These are phyloP conservation scores for Tenthredo scrophulariae DNA, from an alignment of 2,888 invertebrate species.

Conservation along the genomic window DNA sequence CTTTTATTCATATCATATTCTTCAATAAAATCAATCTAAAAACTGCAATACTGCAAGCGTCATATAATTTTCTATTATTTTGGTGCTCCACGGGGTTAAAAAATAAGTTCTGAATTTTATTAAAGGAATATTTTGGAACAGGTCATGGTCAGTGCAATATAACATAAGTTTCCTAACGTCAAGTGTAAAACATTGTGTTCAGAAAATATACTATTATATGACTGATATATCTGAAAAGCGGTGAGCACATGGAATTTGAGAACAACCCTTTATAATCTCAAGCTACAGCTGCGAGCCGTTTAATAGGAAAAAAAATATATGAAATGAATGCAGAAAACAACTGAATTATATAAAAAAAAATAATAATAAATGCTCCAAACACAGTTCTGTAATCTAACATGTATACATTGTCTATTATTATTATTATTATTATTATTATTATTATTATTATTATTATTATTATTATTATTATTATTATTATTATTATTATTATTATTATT, in stretches of 20 bases:
- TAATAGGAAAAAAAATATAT: constrained; percentile 66
- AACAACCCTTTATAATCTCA: constrained; percentile 55
- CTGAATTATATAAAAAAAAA: constrained; percentile 69
- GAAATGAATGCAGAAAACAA: constrained; percentile 71
- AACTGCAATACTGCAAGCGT: background rate
- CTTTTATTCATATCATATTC: background rate
- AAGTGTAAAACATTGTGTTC: constrained; percentile 78
- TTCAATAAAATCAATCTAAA: background rate
- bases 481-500: constrained; percentile 44
- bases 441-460: constrained; percentile 53
- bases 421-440: constrained; percentile 71
- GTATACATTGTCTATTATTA: constrained; percentile 78
- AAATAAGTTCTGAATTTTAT: background rate
- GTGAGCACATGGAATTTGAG: constrained; percentile 71
- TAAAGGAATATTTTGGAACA: constrained; percentile 65
- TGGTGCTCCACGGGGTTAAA: background rate
- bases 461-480: constrained; percentile 36
- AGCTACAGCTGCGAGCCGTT: constrained; percentile 44
- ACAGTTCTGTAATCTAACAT: constrained; percentile 76
- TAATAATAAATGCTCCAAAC: constrained; percentile 69
- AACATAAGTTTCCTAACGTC: constrained; percentile 78
- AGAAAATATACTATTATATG: constrained; percentile 78
- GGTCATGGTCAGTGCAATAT: constrained; percentile 72
- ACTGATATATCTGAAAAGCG: constrained; percentile 75
- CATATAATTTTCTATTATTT: background rate